phyloP scores from a whole-genome alignment of 2,888 invertebrate genomes.

The Drosophila vallismaia region DNA sequence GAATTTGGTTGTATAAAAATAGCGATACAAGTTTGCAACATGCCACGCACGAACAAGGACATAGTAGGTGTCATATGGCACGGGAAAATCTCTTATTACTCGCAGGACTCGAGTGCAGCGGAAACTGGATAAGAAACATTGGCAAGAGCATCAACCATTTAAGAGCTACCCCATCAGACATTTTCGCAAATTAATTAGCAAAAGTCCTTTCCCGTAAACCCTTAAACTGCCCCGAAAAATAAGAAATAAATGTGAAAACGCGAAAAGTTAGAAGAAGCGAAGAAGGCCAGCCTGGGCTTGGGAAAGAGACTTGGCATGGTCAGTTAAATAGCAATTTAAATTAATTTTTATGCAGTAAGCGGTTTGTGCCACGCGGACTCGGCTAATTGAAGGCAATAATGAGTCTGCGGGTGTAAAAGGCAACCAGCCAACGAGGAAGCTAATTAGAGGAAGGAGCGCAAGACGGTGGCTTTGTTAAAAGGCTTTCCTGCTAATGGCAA shows the following conservation, averaged over 20 bases:
- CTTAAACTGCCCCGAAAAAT: constrained; percentile 4
- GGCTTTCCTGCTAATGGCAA: constrained; percentile 32
- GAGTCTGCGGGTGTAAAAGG: constrained; percentile 39
- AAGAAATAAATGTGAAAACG: constrained; percentile 13
- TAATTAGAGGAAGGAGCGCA: constrained; percentile 48
- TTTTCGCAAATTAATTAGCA: constrained; percentile 41
- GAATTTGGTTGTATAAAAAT: constrained; percentile 43
- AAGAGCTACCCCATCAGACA: constrained; percentile 1
- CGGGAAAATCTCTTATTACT: background rate
- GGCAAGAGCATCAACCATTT: constrained; percentile 11
- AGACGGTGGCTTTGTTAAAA: constrained; percentile 8
- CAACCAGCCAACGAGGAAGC: constrained; percentile 35
- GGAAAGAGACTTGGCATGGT: constrained; percentile 41
- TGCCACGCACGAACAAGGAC: constrained; percentile 31
- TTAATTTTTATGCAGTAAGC: constrained; percentile 71
- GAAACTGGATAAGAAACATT: constrained; percentile 5
- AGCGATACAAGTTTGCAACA: constrained; percentile 47
- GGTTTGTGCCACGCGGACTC: constrained; percentile 38
- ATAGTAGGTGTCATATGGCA: background rate
- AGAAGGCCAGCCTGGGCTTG: constrained; percentile 26
- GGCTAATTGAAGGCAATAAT: constrained; percentile 68
- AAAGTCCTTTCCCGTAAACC: background rate
- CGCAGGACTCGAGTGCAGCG: constrained; percentile 27
- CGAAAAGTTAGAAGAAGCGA: constrained; percentile 19
- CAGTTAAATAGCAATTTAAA: constrained; percentile 76